Conservation (phyloP, 2,888 invertebrate species). For the Dasysyrphus albostriatus region DNA sequence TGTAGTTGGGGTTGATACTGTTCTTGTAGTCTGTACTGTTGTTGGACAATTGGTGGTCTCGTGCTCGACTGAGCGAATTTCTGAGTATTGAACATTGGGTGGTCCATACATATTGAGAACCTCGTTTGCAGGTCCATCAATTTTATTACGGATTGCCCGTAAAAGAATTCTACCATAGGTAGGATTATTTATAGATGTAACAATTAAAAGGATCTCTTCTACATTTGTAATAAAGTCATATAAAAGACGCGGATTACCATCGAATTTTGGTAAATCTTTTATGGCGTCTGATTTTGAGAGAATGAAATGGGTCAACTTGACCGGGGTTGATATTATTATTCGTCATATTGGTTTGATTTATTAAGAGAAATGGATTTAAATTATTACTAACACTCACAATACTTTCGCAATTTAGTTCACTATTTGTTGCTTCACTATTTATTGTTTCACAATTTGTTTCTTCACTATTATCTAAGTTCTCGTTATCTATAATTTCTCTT, state of each 20-base stretch:
- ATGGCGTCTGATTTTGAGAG: neutral
- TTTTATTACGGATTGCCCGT: constrained; percentile 20
- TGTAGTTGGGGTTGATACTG: neutral
- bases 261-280: neutral
- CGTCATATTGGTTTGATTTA: too few relatives aligned
- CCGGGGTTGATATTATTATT: too few relatives aligned
- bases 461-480: too few relatives aligned
- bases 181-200: neutral
- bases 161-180: neutral
- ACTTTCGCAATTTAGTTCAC: too few relatives aligned
- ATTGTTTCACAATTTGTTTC: too few relatives aligned
- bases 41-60: neutral
- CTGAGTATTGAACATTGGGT: neutral
- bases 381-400: too few relatives aligned
- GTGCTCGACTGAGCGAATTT: too few relatives aligned
- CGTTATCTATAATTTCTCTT: too few relatives aligned
- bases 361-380: too few relatives aligned
- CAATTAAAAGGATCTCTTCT: neutral
- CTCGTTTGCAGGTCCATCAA: neutral
- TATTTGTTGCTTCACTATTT: too few relatives aligned
- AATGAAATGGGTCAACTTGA: too few relatives aligned
- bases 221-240: neutral
- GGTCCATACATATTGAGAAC: constrained; percentile 10
- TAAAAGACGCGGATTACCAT: too few relatives aligned
- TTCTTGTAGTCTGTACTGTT: neutral